Base-by-base conservation (phyloP, 53 echinoderm and acorn worm genomes). In the Antedon mediterranea region DNA sequence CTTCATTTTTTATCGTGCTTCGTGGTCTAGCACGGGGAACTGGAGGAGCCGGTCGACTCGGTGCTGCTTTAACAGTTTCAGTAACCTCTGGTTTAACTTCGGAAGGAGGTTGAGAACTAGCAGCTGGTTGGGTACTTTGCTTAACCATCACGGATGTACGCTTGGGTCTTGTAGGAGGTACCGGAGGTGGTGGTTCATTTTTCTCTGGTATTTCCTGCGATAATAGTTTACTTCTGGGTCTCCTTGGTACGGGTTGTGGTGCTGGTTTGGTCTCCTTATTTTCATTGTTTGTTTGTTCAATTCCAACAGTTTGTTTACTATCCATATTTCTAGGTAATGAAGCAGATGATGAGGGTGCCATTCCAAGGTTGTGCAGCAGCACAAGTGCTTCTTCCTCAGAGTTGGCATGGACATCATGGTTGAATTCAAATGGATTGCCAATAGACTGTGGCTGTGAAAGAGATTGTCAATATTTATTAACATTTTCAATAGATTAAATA, bases 391-490 rank as follows among this genome's bases (percentile, higher is more conserved):
- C 94, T 28, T 84, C 85, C 31, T 87, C 80, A 32, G 80, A 85
- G 29, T 72, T 33, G 33, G 91, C 94, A 73, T 94, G 94, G 30
- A 78, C 78, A 32, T 73, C 73, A 43, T 94, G 94, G n/a, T 73
- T 86, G 42, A 91, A 86, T 70, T 94, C 78, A 78, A 86, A 94
- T 0, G 94, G 94, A 32, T 86, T 84, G 78, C 94, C 87, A 83
- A 94, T 94, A 31, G 79, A 43, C n/a, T 34, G 33, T 34, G 77
- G 32, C 18, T 81, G 57, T 57, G 7, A 57, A 57, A 57, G 57
- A 23, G 57, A 57, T 18, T 15, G 23, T 37, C 4, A 37, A 37
- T 37, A 37, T 37, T 37, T 37, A 6, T 37, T 37, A n/a, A n/a
- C n/a, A n/a, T n/a, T n/a, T n/a, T n/a, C n/a, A n/a, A n/a, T n/a